A percentile compares a stretch with the other conserved stretches of the same genome.
phyloP scores from a whole-genome alignment of 2,888 invertebrate species.

The Drosophila subquinaria region DNA sequence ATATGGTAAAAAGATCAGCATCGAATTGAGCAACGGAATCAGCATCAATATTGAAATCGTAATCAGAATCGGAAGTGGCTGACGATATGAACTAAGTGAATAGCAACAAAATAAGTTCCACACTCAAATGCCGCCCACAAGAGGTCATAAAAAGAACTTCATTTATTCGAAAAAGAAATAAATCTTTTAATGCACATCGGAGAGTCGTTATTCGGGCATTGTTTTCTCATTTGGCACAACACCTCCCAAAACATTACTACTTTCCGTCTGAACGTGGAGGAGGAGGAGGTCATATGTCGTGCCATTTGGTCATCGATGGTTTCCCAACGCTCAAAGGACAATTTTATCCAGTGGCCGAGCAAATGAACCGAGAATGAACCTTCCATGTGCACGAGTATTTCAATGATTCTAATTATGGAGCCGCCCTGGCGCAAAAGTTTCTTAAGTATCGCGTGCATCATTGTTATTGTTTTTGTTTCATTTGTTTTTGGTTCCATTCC shows the following conservation, averaged over 20 bases:
- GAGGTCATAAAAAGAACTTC: constrained; percentile 72
- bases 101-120: constrained; percentile 1
- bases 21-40: background rate
- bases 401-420: constrained; percentile 77
- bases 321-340: constrained; percentile 45
- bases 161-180: constrained; percentile 74
- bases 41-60: background rate
- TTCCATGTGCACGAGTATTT: constrained; percentile 54
- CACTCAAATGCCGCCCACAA: constrained; percentile 28
- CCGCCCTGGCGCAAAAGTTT: constrained; percentile 63
- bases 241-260: constrained; percentile 53
- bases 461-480: constrained; percentile 71
- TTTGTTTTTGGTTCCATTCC: background rate
- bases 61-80: constrained; percentile 13
- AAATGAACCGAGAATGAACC: constrained; percentile 68
- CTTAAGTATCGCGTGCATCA: constrained; percentile 78
- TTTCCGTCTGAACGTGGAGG: background rate
- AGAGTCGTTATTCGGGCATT: constrained; percentile 77
- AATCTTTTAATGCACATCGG: constrained; percentile 78
- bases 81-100: constrained; percentile 1
- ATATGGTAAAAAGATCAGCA: no score
- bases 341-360: constrained; percentile 38
- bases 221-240: constrained; percentile 78
- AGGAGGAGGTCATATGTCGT: constrained; percentile 48
- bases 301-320: constrained; percentile 51